A percentile compares a stretch with the other conserved stretches of the same genome.
These are phyloP conservation scores for Prochilodus magdalenae DNA, from an alignment of 2,113 vertebrate genomes.

Conservation along the genomic window DNA sequence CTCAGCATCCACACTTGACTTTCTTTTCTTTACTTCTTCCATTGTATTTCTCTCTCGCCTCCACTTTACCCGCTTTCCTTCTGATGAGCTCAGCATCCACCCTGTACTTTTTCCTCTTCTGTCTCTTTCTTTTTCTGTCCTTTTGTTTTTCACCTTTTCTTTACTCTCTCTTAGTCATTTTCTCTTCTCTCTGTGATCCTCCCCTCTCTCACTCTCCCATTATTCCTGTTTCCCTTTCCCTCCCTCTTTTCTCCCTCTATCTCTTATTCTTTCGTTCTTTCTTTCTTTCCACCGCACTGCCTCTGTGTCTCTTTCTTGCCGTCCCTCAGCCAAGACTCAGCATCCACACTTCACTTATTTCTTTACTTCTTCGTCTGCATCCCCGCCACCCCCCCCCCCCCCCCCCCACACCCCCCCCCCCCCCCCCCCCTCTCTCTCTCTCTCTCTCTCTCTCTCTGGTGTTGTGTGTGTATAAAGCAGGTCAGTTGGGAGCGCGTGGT, in stretches of 20 bases:
- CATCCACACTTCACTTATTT: neutral
- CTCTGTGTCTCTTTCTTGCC: too few species aligned
- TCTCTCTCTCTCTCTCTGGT: slow-evolving; percentile 47
- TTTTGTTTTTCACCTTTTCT: neutral
- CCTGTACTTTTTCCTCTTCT: neutral
- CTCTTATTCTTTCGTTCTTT: neutral
- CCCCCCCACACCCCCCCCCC: too few species aligned
- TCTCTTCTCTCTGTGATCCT: neutral
- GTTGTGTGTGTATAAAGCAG: slow-evolving; percentile 47
- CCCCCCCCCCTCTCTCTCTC: too few species aligned
- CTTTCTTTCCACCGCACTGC: neutral
- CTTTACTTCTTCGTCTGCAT: slow-evolving; percentile 21
- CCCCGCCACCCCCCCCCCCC: too few species aligned
- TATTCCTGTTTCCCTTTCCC: neutral
- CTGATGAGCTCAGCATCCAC: slow-evolving; percentile 29
- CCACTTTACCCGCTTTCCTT: slow-evolving; percentile 21
- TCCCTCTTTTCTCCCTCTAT: neutral
- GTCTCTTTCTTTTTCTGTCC: slow-evolving; percentile 7
- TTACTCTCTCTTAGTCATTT: too few species aligned
- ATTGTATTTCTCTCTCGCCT: too few species aligned
- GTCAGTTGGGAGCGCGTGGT: slow-evolving; percentile 46
- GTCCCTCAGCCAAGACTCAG: too few species aligned
- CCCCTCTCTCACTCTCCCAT: slow-evolving; percentile 41
- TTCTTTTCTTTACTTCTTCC: too few species aligned
- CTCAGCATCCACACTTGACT: too few species aligned